Conservation (phyloP, 2,797 vertebrate genomes). For the Lagorchestes hirsutus region DNA sequence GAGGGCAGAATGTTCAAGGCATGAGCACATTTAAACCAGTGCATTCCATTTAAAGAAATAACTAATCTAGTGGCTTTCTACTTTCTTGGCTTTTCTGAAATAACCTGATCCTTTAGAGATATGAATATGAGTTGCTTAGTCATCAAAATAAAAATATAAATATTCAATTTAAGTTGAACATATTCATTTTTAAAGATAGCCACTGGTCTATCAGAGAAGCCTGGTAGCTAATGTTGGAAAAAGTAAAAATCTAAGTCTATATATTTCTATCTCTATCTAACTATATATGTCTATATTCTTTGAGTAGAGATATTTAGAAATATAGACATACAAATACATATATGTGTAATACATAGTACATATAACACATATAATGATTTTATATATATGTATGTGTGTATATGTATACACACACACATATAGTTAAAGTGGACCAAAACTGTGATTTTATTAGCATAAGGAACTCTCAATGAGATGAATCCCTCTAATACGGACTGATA, state of each 20-base stretch:
- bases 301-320: not conserved
- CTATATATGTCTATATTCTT: not conserved
- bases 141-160: not conserved
- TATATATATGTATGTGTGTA: no score
- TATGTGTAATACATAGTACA: not conserved
- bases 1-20: slow-evolving; percentile 45
- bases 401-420: not conserved
- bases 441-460: not conserved
- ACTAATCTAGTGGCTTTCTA: not conserved
- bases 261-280: not conserved
- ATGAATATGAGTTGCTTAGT: not conserved
- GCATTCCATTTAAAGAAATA: not conserved
- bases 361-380: not conserved
- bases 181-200: not conserved
- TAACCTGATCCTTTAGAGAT: not conserved
- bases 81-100: not conserved
- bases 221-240: not conserved
- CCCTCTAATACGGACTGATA: not conserved
- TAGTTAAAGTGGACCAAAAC: not conserved
- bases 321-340: not conserved
- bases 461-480: not conserved
- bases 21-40: not conserved
- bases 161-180: not conserved
- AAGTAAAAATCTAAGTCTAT: not conserved
- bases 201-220: not conserved